Evolutionary conservation across 2,797 vertebrate genomes (phyloP).

Genomic region (Apodemus agrarius): DNA sequence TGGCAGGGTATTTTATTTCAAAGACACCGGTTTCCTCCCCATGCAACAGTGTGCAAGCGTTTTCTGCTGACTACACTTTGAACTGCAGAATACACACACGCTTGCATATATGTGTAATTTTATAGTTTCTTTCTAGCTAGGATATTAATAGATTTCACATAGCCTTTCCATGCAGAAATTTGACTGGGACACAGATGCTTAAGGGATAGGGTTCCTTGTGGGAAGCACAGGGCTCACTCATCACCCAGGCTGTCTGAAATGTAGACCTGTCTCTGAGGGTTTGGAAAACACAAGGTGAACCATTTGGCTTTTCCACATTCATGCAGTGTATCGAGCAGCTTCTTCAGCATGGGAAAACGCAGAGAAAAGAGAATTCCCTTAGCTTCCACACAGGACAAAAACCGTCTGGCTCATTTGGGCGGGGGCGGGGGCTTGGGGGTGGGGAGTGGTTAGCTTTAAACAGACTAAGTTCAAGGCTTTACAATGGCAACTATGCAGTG

Average conservation of each 20-base stretch:
- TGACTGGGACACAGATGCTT: constrained; percentile 74
- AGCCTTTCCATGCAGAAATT: constrained; percentile 68
- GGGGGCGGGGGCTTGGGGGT: background rate
- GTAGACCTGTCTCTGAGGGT: background rate
- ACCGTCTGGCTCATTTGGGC: background rate
- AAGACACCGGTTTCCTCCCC: constrained; percentile 85
- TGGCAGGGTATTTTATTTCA: constrained; percentile 88
- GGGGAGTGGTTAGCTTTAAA: background rate
- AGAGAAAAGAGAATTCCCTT: constrained; percentile 2
- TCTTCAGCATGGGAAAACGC: background rate
- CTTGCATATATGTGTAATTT: constrained; percentile 82
- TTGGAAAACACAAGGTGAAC: constrained; percentile 53
- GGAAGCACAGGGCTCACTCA: constrained; percentile 71
- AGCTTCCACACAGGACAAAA: background rate
- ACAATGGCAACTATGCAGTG: background rate
- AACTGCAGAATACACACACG: constrained; percentile 76
- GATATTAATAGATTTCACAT: constrained; percentile 82
- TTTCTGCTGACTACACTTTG: constrained; percentile 84
- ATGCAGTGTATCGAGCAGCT: background rate
- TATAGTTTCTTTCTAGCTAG: constrained; percentile 82
- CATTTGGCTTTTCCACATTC: constrained; percentile 35
- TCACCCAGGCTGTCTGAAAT: constrained; percentile 60
- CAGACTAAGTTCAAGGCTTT: background rate
- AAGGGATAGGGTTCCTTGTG: constrained; percentile 53
- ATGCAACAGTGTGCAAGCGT: constrained; percentile 80